These are phyloP conservation scores for Leptopilina boulardi DNA, from an alignment of 1,140 invertebrate species.

Conservation along the genomic window DNA sequence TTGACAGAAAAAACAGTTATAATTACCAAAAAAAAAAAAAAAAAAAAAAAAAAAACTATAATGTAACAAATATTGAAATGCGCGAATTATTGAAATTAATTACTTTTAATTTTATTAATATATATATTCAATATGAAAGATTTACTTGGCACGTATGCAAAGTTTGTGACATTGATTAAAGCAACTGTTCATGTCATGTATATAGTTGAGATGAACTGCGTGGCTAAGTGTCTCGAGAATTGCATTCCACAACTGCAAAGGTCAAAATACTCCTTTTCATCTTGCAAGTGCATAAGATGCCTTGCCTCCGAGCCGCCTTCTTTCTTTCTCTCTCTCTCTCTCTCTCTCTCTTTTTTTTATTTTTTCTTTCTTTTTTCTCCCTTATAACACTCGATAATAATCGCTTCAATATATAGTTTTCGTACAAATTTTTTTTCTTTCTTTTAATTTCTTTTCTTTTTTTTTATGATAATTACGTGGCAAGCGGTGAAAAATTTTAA, in stretches of 20 bases:
- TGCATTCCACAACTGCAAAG: constrained; percentile 30
- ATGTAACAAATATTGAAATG: neutral
- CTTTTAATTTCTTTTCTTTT: too few relatives aligned
- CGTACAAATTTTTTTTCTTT: neutral
- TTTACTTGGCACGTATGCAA: neutral
- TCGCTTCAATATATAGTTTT: constrained; percentile 1
- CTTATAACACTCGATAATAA: neutral
- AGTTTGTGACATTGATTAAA: constrained; percentile 20
- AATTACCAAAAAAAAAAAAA: neutral
- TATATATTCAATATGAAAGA: neutral
- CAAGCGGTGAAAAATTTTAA: neutral
- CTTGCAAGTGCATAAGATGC: neutral
- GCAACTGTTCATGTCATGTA: constrained; percentile 2
- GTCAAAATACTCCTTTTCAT: constrained; percentile 16
- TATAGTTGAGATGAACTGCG: constrained; percentile 8
- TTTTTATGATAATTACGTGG: neutral
- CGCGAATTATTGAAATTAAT: neutral
- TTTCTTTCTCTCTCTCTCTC: neutral
- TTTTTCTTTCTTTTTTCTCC: neutral
- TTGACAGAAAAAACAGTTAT: too few relatives aligned
- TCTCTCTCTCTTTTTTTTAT: neutral
- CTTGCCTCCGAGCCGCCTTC: neutral
- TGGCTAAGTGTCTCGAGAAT: constrained; percentile 1
- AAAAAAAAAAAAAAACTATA: neutral
- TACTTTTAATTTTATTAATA: neutral